A percentile compares a stretch with the other conserved stretches of the same genome.
Conservation (phyloP, 2,888 invertebrate genomes). For the Patella depressa region DNA sequence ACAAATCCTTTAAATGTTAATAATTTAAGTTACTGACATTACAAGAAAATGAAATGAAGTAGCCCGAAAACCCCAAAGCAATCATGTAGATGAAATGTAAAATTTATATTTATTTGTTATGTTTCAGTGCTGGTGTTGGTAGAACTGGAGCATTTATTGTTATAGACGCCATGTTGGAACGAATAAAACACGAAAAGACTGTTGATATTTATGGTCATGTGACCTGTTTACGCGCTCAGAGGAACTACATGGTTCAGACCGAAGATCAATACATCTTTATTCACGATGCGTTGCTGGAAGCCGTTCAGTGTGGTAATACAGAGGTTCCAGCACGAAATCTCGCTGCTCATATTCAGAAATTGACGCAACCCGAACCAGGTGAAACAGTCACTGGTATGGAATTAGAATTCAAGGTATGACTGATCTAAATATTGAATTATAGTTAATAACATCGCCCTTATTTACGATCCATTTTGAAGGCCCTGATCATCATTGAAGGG, state of each 20-base stretch:
- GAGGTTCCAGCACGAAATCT: conserved; percentile 96
- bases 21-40: too few relatives aligned
- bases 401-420: conserved; percentile 67
- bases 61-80: too few relatives aligned
- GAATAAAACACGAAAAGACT: conserved; percentile 96
- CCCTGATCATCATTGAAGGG: too few relatives aligned
- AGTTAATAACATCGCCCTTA: too few relatives aligned
- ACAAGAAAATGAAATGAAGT: too few relatives aligned
- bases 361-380: conserved; percentile 81
- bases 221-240: conserved; percentile 95
- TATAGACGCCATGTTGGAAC: conserved; percentile 98
- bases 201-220: conserved; percentile 99
- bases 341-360: conserved; percentile 93
- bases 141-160: conserved; percentile 98
- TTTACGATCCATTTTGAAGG: too few relatives aligned
- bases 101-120: too few relatives aligned
- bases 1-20: too few relatives aligned
- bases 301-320: conserved; percentile 95
- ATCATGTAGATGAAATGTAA: too few relatives aligned
- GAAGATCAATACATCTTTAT: conserved; percentile 99
- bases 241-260: conserved; percentile 98
- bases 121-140: conserved; percentile 84
- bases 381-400: conserved; percentile 70
- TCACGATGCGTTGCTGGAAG: conserved; percentile 96
- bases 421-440: neutral